These are phyloP conservation scores for Eupithecia insigniata DNA, from an alignment of 2,888 invertebrate genomes.

Conservation along the genomic window DNA sequence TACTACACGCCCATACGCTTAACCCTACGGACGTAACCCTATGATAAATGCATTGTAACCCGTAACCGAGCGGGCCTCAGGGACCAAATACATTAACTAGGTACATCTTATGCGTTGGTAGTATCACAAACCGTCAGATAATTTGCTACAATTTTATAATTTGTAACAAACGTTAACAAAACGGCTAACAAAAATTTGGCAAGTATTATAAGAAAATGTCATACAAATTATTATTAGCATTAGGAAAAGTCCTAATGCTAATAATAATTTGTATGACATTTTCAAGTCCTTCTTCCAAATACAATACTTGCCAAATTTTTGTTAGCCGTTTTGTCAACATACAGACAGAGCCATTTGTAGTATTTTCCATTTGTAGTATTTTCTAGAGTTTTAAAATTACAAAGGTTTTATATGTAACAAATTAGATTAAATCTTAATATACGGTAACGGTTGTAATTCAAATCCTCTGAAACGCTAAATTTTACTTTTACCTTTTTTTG, in stretches of 20 bases:
- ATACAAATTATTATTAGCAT: too few relatives aligned
- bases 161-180: too few relatives aligned
- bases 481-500: too few relatives aligned
- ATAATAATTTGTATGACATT: background rate
- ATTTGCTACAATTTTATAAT: background rate
- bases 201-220: too few relatives aligned
- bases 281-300: background rate
- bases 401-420: background rate
- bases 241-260: too few relatives aligned
- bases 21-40: conserved; percentile 31
- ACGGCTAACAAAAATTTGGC: too few relatives aligned
- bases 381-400: background rate
- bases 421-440: background rate
- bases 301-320: background rate
- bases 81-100: conserved; percentile 28
- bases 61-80: conserved; percentile 30
- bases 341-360: too few relatives aligned
- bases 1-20: conserved; percentile 20
- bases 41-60: conserved; percentile 37
- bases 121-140: conserved; percentile 3
- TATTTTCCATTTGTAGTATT: too few relatives aligned
- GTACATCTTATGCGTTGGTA: conserved; percentile 23
- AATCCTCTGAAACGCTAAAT: background rate
- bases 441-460: too few relatives aligned
- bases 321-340: background rate